Evolutionary conservation across 1,140 invertebrate species (phyloP).

Genomic region (Calycopis cecrops): DNA sequence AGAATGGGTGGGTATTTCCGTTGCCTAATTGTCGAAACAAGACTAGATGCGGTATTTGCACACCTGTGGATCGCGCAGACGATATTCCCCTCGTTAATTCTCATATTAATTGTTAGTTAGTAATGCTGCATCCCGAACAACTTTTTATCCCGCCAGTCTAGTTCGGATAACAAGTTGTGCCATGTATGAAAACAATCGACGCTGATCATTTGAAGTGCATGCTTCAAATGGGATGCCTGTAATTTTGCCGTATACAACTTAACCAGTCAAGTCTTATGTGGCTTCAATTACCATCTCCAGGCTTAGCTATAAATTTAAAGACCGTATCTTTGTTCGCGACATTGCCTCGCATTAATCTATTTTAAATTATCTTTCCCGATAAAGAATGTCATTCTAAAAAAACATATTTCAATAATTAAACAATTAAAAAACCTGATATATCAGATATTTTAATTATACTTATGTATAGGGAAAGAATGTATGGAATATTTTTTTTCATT

Average conservation of each 20-base stretch:
- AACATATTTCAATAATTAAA: too few relatives aligned
- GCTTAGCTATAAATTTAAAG: constrained; percentile 16
- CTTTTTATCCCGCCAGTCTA: constrained; percentile 31
- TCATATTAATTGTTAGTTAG: constrained; percentile 51
- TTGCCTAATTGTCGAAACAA: constrained; percentile 53
- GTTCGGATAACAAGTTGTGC: constrained; percentile 24
- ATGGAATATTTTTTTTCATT: too few relatives aligned
- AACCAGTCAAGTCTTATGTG: constrained; percentile 19
- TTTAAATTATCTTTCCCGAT: constrained; percentile 12
- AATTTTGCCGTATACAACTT: constrained; percentile 21
- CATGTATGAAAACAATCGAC: constrained; percentile 28
- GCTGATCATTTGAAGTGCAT: constrained; percentile 28
- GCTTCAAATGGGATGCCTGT: constrained; percentile 23
- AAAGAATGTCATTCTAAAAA: not conserved
- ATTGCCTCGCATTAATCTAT: constrained; percentile 5
- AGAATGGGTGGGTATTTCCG: constrained; percentile 69
- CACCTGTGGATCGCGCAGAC: constrained; percentile 45
- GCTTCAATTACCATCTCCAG: constrained; percentile 15
- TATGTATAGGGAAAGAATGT: too few relatives aligned
- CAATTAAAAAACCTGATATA: too few relatives aligned
- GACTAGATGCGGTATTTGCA: constrained; percentile 51
- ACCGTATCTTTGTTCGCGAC: constrained; percentile 6
- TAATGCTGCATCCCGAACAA: constrained; percentile 46
- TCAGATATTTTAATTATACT: too few relatives aligned
- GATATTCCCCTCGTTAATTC: constrained; percentile 43